Evolutionary conservation across 2,888 invertebrate species (phyloP).

Genomic region (Diaperis boleti): DNA sequence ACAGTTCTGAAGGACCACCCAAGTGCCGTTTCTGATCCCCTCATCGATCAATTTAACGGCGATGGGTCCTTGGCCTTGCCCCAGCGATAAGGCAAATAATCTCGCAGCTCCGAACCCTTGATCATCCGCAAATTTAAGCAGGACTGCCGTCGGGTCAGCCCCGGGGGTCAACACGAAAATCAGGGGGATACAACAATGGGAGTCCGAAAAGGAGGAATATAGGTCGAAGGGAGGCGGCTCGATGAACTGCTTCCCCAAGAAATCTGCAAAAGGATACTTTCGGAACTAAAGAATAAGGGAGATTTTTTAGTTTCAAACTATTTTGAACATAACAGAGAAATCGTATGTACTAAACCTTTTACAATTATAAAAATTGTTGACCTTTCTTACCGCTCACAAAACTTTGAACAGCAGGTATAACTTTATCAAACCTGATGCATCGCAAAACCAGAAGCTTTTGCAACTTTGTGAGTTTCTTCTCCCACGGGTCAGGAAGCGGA

Average conservation of each 20-base stretch:
- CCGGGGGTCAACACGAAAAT: constrained; percentile 94
- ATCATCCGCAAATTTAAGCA: constrained; percentile 93
- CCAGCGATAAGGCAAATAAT: constrained; percentile 85
- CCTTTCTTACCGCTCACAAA: constrained; percentile 73
- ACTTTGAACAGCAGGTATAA: constrained; percentile 81
- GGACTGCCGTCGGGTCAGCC: constrained; percentile 90
- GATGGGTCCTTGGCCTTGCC: constrained; percentile 94
- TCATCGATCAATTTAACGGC: constrained; percentile 89
- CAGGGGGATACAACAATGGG: constrained; percentile 87
- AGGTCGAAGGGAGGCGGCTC: constrained; percentile 94
- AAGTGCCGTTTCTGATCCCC: constrained; percentile 85
- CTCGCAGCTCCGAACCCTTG: constrained; percentile 85
- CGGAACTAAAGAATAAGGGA: no score
- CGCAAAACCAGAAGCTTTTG: constrained; percentile 84
- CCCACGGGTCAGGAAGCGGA: constrained; percentile 79
- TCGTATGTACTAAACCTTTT: not conserved
- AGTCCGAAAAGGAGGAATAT: constrained; percentile 84
- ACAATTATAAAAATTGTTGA: not conserved
- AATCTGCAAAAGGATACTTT: constrained; percentile 64
- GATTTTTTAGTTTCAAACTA: no score
- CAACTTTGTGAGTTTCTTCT: constrained; percentile 73
- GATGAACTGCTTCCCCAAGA: constrained; percentile 83
- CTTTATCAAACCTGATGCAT: constrained; percentile 89
- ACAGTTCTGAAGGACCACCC: constrained; percentile 96
- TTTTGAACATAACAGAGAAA: no score